Evolutionary conservation across 2,797 vertebrate species (phyloP), one percentile per base, ranked within the genome.

Genomic region (Karalla daura): DNA sequence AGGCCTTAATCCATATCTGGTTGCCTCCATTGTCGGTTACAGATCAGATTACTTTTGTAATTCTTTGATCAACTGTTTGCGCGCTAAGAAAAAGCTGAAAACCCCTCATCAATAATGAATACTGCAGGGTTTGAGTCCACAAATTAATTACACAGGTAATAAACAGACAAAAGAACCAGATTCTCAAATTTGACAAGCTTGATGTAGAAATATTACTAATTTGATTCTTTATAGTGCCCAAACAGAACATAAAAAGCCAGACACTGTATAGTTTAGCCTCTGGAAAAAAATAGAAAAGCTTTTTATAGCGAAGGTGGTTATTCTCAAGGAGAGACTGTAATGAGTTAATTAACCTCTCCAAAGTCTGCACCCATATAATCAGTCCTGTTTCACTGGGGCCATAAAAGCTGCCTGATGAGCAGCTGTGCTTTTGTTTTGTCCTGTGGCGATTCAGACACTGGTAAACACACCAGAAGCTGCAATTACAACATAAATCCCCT

Each of bases 1-100:
- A 23, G 54, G 69, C 68, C 63, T 20, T 17, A 27, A 81, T 69
- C 63, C 30, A 47, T 58, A 30, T 73, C 20, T 18, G 2, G 51
- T 0, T 14, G 15, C 15, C 68, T 43, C 15, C 9, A 27, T 37
- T 14, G 46, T 58, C 4, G 9, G 46, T 50, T 36, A 27, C 13
- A 5, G 6, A 13, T 20, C n/a, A 39, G 25, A 39, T 40, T 17
- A 6, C 37, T 40, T 32, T 10, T 43, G 18, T 35, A 1, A 47
- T 7, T 32, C 17, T 36, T 28, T n/a, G 10, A 62, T 17, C 37
- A 32, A 40, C 33, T 5, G 14, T 35, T 32, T n/a, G 3, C 21
- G 37, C 3, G 44, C 10, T 30, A n/a, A 45, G 9, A 62, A 35
- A 58, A 24, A 0, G 7, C 5, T 36, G 7, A 49, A 45, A 51